These are phyloP conservation scores for Acrobasis consociella DNA, from an alignment of 2,888 invertebrate species.

Conservation along the genomic window DNA sequence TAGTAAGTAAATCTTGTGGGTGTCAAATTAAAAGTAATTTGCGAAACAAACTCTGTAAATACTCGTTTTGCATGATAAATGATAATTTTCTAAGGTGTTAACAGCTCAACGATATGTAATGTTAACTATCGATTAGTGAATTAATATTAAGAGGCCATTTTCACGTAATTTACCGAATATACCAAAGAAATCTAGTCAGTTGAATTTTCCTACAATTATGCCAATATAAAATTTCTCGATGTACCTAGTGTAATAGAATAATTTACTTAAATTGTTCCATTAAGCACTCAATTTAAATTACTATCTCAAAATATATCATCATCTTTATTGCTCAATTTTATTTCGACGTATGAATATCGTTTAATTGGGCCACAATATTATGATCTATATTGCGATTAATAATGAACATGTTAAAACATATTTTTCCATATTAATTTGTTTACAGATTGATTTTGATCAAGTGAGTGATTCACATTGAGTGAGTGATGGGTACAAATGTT, in stretches of 20 bases:
- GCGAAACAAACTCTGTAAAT: conserved; percentile 65
- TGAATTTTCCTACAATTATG: conserved; percentile 30
- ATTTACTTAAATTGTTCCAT: conserved; percentile 25
- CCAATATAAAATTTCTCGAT: conserved; percentile 40
- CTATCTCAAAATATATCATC: background rate
- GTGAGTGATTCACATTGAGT: conserved; percentile 9
- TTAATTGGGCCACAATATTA: no score
- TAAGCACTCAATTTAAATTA: background rate
- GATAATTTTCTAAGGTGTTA: conserved; percentile 68
- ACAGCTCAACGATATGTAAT: conserved; percentile 76
- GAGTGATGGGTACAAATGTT: conserved; percentile 33
- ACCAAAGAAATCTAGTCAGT: conserved; percentile 51
- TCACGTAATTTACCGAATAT: conserved; percentile 36
- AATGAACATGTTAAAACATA: no score
- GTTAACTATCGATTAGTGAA: conserved; percentile 61
- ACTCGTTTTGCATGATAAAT: conserved; percentile 67
- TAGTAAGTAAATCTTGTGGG: conserved; percentile 11
- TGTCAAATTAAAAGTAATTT: conserved; percentile 35
- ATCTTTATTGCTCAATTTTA: no score
- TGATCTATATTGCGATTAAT: no score
- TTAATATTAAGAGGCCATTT: conserved; percentile 58
- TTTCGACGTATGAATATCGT: no score
- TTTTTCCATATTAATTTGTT: background rate
- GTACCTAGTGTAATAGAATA: conserved; percentile 45
- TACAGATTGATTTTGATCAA: conserved; percentile 33